These are phyloP conservation scores for Bos indicus DNA, from an alignment of 2,113 vertebrate genomes.

Conservation along the genomic window DNA sequence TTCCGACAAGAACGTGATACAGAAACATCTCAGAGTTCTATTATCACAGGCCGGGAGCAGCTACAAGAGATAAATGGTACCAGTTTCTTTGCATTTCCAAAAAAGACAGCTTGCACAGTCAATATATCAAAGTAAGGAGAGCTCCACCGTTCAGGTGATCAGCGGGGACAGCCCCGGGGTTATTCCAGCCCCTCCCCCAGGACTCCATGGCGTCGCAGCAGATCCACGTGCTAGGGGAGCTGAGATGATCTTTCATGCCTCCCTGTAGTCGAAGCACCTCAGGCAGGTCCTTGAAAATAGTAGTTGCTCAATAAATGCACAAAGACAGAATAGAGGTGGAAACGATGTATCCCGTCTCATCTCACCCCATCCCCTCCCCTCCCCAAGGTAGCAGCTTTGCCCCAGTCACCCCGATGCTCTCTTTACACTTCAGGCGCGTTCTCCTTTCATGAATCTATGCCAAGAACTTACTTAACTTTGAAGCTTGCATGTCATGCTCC, in stretches of 20 bases:
- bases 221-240: background rate
- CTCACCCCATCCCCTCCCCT: background rate
- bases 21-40: background rate
- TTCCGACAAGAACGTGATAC: background rate
- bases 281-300: accelerated
- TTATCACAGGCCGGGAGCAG: background rate
- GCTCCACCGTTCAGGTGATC: background rate
- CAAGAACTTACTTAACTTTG: background rate
- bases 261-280: background rate
- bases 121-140: background rate
- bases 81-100: background rate
- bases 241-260: accelerated
- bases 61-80: background rate
- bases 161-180: background rate
- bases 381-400: accelerated
- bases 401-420: background rate
- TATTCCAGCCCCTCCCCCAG: accelerated
- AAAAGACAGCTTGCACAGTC: background rate
- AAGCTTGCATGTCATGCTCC: background rate
- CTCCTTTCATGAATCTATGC: background rate
- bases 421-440: background rate
- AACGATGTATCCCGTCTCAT: background rate
- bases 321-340: background rate
- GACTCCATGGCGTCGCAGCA: accelerated
- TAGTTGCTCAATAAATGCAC: background rate